Evolutionary conservation across 1,140 invertebrate genomes (phyloP).

Genomic region (Lanistes nyassanus): DNA sequence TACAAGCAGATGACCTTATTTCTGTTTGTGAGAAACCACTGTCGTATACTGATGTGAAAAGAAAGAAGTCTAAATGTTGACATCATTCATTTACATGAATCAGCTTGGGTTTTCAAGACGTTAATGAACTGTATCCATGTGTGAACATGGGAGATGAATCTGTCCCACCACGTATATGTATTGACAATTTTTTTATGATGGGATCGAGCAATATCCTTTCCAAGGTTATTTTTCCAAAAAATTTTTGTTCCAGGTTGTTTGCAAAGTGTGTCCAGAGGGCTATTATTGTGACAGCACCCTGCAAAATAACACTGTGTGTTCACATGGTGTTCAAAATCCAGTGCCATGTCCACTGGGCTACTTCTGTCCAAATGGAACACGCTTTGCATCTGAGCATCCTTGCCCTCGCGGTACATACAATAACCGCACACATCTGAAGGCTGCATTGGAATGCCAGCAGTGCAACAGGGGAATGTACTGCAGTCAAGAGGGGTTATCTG

Average conservation of each 20-base stretch:
- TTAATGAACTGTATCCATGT: too few relatives aligned
- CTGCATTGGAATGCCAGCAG: conserved; percentile 45
- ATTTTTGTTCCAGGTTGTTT: conserved; percentile 43
- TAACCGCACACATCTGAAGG: conserved; percentile 39
- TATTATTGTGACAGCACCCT: conserved; percentile 62
- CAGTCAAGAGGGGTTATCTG: conserved; percentile 35
- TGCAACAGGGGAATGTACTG: conserved; percentile 50
- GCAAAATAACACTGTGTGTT: conserved; percentile 56
- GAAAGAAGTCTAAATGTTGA: too few relatives aligned
- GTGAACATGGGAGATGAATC: too few relatives aligned
- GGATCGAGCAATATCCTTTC: neutral
- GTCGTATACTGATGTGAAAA: too few relatives aligned
- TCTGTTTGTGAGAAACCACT: too few relatives aligned
- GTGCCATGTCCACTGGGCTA: conserved; percentile 50
- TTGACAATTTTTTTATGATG: neutral
- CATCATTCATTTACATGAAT: too few relatives aligned
- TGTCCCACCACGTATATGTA: too few relatives aligned
- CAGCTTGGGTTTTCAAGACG: too few relatives aligned
- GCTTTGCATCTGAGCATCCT: conserved; percentile 47
- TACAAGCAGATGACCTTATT: neutral
- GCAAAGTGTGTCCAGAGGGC: conserved; percentile 54
- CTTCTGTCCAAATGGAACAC: conserved; percentile 57
- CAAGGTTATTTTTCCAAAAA: neutral
- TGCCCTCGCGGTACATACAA: conserved; percentile 59
- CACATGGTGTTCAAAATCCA: conserved; percentile 61